Evolutionary conservation across 2,113 vertebrate genomes (phyloP), one percentile per base, ranked within the genome.

Genomic region (Riparia riparia): DNA sequence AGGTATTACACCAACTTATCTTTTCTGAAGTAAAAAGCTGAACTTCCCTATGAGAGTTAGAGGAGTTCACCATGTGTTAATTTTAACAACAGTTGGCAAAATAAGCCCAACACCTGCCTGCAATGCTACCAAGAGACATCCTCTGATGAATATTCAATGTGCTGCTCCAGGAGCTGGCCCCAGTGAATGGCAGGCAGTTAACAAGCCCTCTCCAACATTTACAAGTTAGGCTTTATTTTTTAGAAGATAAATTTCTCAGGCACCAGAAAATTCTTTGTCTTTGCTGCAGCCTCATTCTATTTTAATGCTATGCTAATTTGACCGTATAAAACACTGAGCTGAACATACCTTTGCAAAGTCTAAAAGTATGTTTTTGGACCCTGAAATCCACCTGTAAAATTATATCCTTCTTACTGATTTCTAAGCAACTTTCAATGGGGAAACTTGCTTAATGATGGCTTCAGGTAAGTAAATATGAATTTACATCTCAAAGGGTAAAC

Each of bases 341-440:
- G 14, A 82, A 63, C 10, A 31, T 50, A 25, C 16, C 29, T 73
- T 63, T 56, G n/a, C 17, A 50, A 76, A n/a, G 42, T 14, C 39
- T 21, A 47, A 63, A 66, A 58, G 61, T 66, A 83, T 72, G 37
- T 76, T 45, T 70, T 81, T 65, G 51, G 51, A 79, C 61, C 17
- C 44, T 76, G 53, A 84, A 91, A 92, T n/a, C 42, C 66, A 85
- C 71, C 69, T 88, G 50, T 65, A 80, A 91, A 90, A 70, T 77
- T 39, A 80, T 12, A 88, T 45, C 18, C 61, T 39, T 70, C 50
- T 42, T 28, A 49, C 78, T 32, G 34, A 49, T 76, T 94, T 89
- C 74, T 83, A 93, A 64, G 37, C 51, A 79, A 56, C 69, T 90
- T 86, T 74, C 42, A 68, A 1, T 1, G 1, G 44, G 56, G 74